phyloP scores from a whole-genome alignment of 2,888 invertebrate species.

The Catocala fraxini region DNA sequence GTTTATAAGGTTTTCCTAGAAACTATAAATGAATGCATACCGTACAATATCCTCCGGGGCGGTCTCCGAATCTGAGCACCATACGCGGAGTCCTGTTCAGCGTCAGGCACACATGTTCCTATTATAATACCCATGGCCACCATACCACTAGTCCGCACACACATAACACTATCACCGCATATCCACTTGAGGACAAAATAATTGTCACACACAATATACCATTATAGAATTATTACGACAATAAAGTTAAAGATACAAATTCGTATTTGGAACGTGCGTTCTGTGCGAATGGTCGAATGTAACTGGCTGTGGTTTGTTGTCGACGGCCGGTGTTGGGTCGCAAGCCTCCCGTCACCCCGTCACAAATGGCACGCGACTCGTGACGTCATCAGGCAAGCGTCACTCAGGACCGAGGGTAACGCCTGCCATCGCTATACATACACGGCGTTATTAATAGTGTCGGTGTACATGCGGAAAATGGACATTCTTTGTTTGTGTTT shows the following conservation, averaged over 20 bases:
- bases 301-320: conserved; percentile 38
- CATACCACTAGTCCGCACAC: conserved; percentile 61
- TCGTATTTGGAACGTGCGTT: conserved; percentile 31
- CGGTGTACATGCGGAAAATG: conserved; percentile 20
- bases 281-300: conserved; percentile 32
- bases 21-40: conserved; percentile 54
- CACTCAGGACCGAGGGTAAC: conserved; percentile 37
- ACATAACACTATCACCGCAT: conserved; percentile 56
- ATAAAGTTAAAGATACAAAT: conserved; percentile 36
- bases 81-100: conserved; percentile 87
- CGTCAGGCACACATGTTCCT: conserved; percentile 91
- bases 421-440: conserved; percentile 33
- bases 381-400: conserved; percentile 48
- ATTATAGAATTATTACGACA: conserved; percentile 18
- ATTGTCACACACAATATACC: conserved; percentile 29
- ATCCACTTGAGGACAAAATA: conserved; percentile 37
- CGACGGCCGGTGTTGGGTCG: conserved; percentile 30
- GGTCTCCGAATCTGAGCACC: conserved; percentile 77
- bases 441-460: conserved; percentile 43
- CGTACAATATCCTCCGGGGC: conserved; percentile 80
- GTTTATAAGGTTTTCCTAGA: background rate
- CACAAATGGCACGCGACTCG: conserved; percentile 48
- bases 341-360: conserved; percentile 27
- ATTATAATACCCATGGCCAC: conserved; percentile 90
- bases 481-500: conserved; percentile 20